These are phyloP conservation scores for Eurois occulta DNA, from an alignment of 2,888 invertebrate species.

Conservation along the genomic window DNA sequence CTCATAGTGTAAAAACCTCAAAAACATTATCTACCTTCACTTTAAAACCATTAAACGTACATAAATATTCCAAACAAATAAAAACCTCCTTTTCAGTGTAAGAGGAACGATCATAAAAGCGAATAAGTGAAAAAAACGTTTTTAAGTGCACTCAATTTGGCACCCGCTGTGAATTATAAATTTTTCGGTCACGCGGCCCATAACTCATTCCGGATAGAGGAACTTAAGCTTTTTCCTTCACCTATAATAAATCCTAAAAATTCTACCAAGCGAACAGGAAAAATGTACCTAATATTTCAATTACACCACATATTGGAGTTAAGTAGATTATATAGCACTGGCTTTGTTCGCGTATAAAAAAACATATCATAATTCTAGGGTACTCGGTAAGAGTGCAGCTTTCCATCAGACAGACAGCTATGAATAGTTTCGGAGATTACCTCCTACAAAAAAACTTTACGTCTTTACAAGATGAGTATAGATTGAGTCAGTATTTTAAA, in stretches of 20 bases:
- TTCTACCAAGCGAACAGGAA: neutral
- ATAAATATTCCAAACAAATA: slow-evolving; percentile 1
- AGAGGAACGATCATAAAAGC: slow-evolving; percentile 17
- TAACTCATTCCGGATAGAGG: slow-evolving; percentile 47
- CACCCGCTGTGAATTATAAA: slow-evolving; percentile 40
- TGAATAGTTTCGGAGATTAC: neutral
- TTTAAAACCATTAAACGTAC: slow-evolving; percentile 1
- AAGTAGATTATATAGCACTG: neutral
- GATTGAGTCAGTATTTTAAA: neutral
- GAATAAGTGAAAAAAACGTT: slow-evolving; percentile 29
- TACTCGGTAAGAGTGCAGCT: too few relatives aligned
- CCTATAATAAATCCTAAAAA: slow-evolving; percentile 35
- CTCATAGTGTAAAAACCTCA: neutral
- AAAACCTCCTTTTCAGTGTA: slow-evolving; percentile 11
- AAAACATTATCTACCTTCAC: neutral
- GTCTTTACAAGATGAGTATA: neutral
- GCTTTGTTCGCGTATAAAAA: neutral
- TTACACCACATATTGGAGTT: neutral
- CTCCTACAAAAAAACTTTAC: neutral
- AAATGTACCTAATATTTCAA: neutral
- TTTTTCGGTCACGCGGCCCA: slow-evolving; percentile 28
- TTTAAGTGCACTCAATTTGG: slow-evolving; percentile 47
- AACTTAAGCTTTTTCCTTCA: slow-evolving; percentile 28
- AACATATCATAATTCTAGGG: too few relatives aligned
- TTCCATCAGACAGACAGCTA: too few relatives aligned